These are phyloP conservation scores for Ahaetulla prasina DNA, from an alignment of 2,113 vertebrate species.

Conservation along the genomic window DNA sequence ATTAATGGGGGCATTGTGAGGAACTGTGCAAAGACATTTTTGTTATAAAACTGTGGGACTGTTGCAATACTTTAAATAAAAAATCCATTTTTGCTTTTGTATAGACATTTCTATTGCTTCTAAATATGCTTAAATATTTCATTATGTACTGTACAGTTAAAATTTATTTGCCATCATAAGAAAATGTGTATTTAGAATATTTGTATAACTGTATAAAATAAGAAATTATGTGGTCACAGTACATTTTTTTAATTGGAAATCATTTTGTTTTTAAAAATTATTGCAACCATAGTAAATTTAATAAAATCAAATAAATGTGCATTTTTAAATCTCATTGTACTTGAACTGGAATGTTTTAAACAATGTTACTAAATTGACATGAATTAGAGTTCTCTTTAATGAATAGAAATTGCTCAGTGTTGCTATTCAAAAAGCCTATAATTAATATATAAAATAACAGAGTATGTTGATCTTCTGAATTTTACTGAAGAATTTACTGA, in stretches of 20 bases:
- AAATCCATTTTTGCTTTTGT: conserved; percentile 86
- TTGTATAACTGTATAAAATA: conserved; percentile 93
- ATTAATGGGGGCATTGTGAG: conserved; percentile 77
- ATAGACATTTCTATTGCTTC: conserved; percentile 86
- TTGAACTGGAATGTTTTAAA: background rate
- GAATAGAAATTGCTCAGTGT: background rate
- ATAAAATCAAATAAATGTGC: conserved; percentile 67
- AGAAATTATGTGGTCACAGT: conserved; percentile 80
- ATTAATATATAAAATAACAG: background rate
- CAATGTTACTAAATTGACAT: background rate
- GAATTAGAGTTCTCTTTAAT: background rate
- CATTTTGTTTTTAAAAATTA: conserved; percentile 82
- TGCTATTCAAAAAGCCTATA: background rate
- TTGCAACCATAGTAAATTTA: conserved; percentile 80
- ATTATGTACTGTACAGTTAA: conserved; percentile 75
- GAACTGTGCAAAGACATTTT: conserved; percentile 81
- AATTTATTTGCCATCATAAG: conserved; percentile 78
- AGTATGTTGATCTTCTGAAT: background rate
- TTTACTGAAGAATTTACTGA: background rate
- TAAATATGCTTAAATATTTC: conserved; percentile 83
- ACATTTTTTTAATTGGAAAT: conserved; percentile 86
- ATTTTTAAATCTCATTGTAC: conserved; percentile 6
- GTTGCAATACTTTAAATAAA: conserved; percentile 96
- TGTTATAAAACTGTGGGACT: conserved; percentile 89
- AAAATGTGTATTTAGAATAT: conserved; percentile 85